Percentiles rank a stretch among this genome's conserved stretches.
These are phyloP conservation scores for Luidia sarsii DNA, from an alignment of 53 echinoderm and acorn worm species.

Conservation along the genomic window DNA sequence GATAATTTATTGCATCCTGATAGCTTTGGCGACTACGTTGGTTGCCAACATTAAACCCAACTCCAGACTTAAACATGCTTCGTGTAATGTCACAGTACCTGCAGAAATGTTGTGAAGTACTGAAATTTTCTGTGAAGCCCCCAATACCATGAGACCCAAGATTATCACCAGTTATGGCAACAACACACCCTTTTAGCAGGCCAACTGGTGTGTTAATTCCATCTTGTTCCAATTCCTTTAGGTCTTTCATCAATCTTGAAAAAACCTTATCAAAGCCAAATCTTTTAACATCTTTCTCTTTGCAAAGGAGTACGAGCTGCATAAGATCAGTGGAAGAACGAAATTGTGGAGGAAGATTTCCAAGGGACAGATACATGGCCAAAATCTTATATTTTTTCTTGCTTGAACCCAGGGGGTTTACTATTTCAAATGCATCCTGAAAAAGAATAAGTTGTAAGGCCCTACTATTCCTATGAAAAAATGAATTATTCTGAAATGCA, in stretches of 20 bases:
- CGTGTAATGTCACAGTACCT: constrained; percentile 54
- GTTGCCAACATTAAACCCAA: background rate
- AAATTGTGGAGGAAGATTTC: constrained; percentile 50
- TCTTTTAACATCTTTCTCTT: constrained; percentile 34
- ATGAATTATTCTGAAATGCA: constrained; percentile 19
- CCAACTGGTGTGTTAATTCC: constrained; percentile 2
- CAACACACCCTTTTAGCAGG: constrained; percentile 45
- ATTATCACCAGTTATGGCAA: constrained; percentile 62
- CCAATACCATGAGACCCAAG: constrained; percentile 68
- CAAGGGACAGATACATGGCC: constrained; percentile 65
- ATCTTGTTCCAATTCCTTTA: constrained; percentile 26
- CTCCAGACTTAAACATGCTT: constrained; percentile 16
- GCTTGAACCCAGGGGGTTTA: constrained; percentile 67
- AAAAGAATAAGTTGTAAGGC: constrained; percentile 41
- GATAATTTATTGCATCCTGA: no score
- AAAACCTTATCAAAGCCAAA: constrained; percentile 32
- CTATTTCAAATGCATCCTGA: constrained; percentile 70
- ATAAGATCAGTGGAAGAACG: constrained; percentile 62
- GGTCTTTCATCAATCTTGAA: constrained; percentile 38
- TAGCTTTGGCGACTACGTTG: no score
- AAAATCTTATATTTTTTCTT: constrained; percentile 70
- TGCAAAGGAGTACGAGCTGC: constrained; percentile 66
- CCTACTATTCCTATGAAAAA: constrained; percentile 7
- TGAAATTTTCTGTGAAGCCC: constrained; percentile 65
- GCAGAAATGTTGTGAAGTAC: constrained; percentile 45